Evolutionary conservation across 2,797 vertebrate species (phyloP), one percentile per base, ranked within the genome.

Genomic region (Lerista edwardsae): DNA sequence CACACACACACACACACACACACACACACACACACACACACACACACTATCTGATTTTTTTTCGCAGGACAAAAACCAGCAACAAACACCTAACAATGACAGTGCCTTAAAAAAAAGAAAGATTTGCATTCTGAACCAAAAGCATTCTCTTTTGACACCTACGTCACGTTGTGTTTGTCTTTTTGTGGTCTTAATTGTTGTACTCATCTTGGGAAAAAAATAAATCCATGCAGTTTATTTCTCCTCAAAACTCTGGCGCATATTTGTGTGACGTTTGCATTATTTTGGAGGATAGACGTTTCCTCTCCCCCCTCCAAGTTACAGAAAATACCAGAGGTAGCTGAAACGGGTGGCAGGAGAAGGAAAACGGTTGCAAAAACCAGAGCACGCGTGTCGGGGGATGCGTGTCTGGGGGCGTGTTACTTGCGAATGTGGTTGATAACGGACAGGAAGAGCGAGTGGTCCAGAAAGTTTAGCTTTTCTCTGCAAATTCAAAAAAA

Each of bases 161-260:
- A 92, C 89, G 91, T 94, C 91, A 73, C 90, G 79, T 94, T 91
- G 93, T 91, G 95, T 93, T 95, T 96, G 90, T 94, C 74, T 36
- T 69, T 90, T 88, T 88, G 91, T 95, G 94, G 92, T 94, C 94
- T 92, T 93, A 72, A 91, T 92, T 93, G 93, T 95, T 96, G 95
- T 97, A 96, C 93, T 95, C 96, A 94, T 93, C 91, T 95, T 95
- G 92, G 62, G 47, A 77, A 77, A 76, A 79, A 67, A 97, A 97
- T 97, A 97, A 97, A 97, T 93, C 95, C 93, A n/a, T 94, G 92
- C 94, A 96, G 94, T 93, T 95, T 93, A 91, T 91, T 95, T 93
- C 95, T 95, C 94, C 94, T 94, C 91, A 82, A 91, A 69, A 93
- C 86, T 90, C 89, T 89, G n/a, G n/a, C n/a, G n/a, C n/a, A n/a